Evolutionary conservation across 2,888 invertebrate genomes (phyloP), one percentile per base, ranked within the genome.

Genomic region (Cepaea hortensis): DNA sequence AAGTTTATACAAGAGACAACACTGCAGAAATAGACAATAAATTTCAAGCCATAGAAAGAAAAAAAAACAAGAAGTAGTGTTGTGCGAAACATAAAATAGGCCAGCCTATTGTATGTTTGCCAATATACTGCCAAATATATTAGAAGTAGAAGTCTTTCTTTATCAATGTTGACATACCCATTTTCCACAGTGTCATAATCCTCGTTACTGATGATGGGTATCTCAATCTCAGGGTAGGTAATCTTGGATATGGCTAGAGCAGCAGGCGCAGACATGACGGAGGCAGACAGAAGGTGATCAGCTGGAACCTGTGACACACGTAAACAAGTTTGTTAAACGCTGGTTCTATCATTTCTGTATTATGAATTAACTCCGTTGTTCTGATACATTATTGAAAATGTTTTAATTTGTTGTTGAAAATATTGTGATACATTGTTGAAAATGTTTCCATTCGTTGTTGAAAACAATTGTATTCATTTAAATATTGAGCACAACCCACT

Each of bases 211-310:
- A 97, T 97, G 89, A 96, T 95, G 0, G 97, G 96, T 87, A 96
- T 95, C 92, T 97, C 97, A 0, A 97, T 97, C 95, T 99, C 99
- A 0, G 99, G 99, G 95, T 97, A 97, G 91, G 98, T 96, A 0
- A 99, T 95, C 94, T 99, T 99, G 18, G 98, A 96, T 92, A 96
- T 97, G 91, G 97, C 98, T 61, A 99, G 95, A 0, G 98, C 97
- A 0, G 98, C 98, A 0, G 99, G 99, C 0, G 99, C 98, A 0
- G 98, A 97, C 98, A 99, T 98, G 0, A 99, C 97, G 88, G 97
- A 97, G 0, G 99, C 97, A 0, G 98, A 97, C 89, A 99, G 96
- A 72, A 99, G 95, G 94, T 98, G 97, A 0, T 97, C 96, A 0
- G 98, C 96, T 46, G 92, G 91, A 20, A 93, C 91, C 91, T 91